phyloP scores from a whole-genome alignment of 1,140 invertebrate genomes.

The Lerema accius region DNA sequence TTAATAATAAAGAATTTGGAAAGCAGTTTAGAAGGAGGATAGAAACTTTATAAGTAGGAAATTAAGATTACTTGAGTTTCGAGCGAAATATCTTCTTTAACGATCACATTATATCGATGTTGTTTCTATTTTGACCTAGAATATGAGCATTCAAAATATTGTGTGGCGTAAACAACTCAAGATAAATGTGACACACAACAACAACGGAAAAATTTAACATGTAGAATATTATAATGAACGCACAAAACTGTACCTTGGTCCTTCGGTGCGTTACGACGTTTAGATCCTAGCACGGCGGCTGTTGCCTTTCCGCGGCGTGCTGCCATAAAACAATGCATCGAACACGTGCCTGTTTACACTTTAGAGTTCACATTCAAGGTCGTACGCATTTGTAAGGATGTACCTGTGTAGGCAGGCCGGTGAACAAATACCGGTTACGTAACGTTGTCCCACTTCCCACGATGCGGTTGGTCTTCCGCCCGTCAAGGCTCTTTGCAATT shows the following conservation, averaged over 20 bases:
- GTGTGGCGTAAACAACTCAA: no score
- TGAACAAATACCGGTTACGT: slow-evolving; percentile 79
- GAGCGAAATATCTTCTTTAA: no score
- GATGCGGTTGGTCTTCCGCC: slow-evolving; percentile 59
- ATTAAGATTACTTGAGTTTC: no score
- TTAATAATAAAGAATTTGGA: no score
- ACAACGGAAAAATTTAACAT: slow-evolving; percentile 5
- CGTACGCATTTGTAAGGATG: slow-evolving; percentile 81
- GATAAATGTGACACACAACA: no score
- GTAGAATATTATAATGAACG: background rate
- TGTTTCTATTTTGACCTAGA: no score
- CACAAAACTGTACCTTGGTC: slow-evolving; percentile 16
- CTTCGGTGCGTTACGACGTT: slow-evolving; percentile 27
- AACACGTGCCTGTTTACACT: slow-evolving; percentile 79
- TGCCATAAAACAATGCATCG: slow-evolving; percentile 80
- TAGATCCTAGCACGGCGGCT: slow-evolving; percentile 32
- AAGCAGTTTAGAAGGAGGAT: no score
- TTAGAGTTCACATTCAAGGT: slow-evolving; percentile 81
- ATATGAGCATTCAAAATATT: no score
- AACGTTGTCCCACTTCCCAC: slow-evolving; percentile 78
- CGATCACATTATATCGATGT: no score
- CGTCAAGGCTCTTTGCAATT: slow-evolving; percentile 62
- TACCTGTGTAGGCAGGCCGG: slow-evolving; percentile 72
- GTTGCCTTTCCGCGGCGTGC: slow-evolving; percentile 39
- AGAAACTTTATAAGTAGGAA: no score